Evolutionary conservation across 2,113 vertebrate genomes (phyloP).

Genomic region (Gambusia affinis): DNA sequence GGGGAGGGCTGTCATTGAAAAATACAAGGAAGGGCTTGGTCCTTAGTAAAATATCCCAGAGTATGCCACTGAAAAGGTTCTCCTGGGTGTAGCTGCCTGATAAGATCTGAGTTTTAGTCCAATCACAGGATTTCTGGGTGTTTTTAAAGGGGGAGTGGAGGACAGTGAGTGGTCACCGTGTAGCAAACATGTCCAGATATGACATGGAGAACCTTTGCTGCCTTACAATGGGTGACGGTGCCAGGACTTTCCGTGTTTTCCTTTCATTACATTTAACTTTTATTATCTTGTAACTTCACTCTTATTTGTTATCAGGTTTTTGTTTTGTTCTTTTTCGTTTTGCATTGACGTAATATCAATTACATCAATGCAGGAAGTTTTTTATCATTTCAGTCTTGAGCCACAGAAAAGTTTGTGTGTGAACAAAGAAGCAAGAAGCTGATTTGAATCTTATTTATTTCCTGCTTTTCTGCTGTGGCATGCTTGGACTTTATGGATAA

Average conservation of each 20-base stretch:
- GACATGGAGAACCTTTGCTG: background rate
- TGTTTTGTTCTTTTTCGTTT: too few relatives aligned
- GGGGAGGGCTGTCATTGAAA: conserved; percentile 79
- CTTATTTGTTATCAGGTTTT: background rate
- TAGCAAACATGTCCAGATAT: conserved; percentile 11
- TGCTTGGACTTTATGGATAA: background rate
- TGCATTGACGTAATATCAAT: too few relatives aligned
- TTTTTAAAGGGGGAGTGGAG: conserved; percentile 9
- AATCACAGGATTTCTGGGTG: conserved; percentile 16
- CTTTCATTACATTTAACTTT: background rate
- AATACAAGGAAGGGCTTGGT: conserved; percentile 94
- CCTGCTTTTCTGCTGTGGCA: background rate
- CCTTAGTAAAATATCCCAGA: conserved; percentile 83
- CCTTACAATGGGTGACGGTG: background rate
- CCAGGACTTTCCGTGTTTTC: background rate
- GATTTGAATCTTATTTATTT: background rate
- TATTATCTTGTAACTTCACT: background rate
- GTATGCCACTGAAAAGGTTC: conserved; percentile 69
- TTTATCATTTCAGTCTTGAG: background rate
- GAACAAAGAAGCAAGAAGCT: conserved; percentile 6
- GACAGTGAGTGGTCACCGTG: conserved; percentile 3
- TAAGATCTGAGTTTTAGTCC: conserved; percentile 73
- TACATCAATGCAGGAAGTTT: background rate
- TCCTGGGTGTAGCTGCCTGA: conserved; percentile 73
- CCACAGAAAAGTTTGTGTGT: background rate